Evolutionary conservation across 2,113 vertebrate species (phyloP).

Genomic region (Rhinichthys klamathensis): DNA sequence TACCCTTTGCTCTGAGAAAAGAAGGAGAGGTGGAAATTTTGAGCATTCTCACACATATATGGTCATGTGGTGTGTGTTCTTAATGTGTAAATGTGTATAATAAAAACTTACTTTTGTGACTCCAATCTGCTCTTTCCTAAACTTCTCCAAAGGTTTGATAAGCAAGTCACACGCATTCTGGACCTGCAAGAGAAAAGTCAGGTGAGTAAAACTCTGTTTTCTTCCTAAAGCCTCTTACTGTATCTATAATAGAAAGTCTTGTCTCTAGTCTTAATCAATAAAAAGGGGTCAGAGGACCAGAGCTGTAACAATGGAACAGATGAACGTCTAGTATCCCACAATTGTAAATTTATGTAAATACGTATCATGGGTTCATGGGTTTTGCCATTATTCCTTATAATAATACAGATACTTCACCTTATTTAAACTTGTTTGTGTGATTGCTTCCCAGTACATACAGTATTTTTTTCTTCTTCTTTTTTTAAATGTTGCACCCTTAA

Average conservation of each 20-base stretch:
- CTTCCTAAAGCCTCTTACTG: neutral
- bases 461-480: too few species aligned
- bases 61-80: neutral
- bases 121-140: constrained; percentile 94
- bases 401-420: too few species aligned
- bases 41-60: neutral
- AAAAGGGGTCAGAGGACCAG: neutral
- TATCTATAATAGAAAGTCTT: neutral
- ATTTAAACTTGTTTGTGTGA: too few species aligned
- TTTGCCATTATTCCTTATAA: too few species aligned
- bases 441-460: too few species aligned
- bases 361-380: too few species aligned
- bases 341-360: too few species aligned
- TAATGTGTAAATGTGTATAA: neutral
- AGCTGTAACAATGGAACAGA: neutral
- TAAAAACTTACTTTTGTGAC: constrained; percentile 88
- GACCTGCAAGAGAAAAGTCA: constrained; percentile 75
- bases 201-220: constrained; percentile 1
- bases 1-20: neutral
- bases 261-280: neutral
- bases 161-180: constrained; percentile 94
- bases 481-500: too few species aligned
- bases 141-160: constrained; percentile 95
- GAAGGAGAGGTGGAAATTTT: neutral
- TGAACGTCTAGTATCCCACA: neutral